Conservation (phyloP, 2,888 invertebrate genomes). For the Leucophenga montana region DNA sequence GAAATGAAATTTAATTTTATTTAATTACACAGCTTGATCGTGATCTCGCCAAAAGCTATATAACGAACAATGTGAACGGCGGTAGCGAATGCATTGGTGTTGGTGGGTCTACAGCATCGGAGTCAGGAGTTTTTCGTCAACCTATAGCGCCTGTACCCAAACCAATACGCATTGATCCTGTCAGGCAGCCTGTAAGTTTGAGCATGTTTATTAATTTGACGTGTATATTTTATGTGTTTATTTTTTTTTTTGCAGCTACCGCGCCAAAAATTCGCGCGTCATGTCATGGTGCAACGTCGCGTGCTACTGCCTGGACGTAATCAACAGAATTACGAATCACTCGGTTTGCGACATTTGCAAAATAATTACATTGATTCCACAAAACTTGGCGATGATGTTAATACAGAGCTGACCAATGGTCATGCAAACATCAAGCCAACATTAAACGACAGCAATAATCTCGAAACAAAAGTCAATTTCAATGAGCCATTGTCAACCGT, state of each 20-base stretch:
- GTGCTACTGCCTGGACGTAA: constrained; percentile 77
- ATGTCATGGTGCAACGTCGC: constrained; percentile 83
- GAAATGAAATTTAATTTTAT: background rate
- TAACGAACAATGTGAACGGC: constrained; percentile 11
- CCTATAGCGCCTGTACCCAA: constrained; percentile 66
- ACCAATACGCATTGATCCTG: constrained; percentile 65
- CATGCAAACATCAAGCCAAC: background rate
- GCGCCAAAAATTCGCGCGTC: constrained; percentile 70
- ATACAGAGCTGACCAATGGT: background rate
- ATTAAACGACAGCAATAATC: constrained; percentile 4
- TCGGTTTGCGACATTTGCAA: constrained; percentile 58
- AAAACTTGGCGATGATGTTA: constrained; percentile 32
- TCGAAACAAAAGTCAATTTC: constrained; percentile 7
- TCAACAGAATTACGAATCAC: constrained; percentile 57
- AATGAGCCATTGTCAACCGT: constrained; percentile 1
- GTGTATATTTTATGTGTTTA: background rate
- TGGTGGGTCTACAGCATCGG: constrained; percentile 1
- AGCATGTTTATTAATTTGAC: background rate
- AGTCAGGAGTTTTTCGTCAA: constrained; percentile 58
- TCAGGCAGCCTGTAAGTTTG: constrained; percentile 64
- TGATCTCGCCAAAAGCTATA: constrained; percentile 54
- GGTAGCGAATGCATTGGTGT: constrained; percentile 36
- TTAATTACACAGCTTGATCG: constrained; percentile 50
- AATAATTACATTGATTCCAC: constrained; percentile 58
- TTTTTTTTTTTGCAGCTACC: constrained; percentile 52